A percentile compares a stretch with the other conserved stretches of the same genome.
Evolutionary conservation across 2,113 vertebrate species (phyloP).

Genomic region (Tenebrosternarchus preto): DNA sequence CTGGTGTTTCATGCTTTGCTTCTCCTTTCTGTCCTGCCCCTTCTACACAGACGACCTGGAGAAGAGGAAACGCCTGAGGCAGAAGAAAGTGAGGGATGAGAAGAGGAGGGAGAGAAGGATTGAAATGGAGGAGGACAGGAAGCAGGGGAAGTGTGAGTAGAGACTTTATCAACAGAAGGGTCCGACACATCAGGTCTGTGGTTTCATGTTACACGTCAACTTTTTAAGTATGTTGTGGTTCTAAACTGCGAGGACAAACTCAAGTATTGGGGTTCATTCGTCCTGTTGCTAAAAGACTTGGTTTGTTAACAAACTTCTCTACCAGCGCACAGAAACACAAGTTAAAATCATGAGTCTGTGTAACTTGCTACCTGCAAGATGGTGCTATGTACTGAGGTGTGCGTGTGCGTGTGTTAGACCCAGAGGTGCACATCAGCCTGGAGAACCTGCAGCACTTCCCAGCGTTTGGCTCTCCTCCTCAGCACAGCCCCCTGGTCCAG

Average conservation of each 20-base stretch:
- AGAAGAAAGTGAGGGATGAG: constrained; percentile 94
- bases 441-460: constrained; percentile 98
- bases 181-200: no score
- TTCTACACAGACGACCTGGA: constrained; percentile 86
- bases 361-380: no score
- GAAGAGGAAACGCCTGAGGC: constrained; percentile 87
- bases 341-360: neutral
- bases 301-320: no score
- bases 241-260: no score
- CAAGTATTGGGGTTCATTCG: no score
- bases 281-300: no score
- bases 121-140: constrained; percentile 96
- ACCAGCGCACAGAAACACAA: no score
- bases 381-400: neutral
- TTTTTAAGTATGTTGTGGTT: neutral
- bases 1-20: neutral
- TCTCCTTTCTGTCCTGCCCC: neutral
- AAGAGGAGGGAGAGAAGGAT: constrained; percentile 91
- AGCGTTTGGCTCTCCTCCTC: constrained; percentile 82
- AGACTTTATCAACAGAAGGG: no score
- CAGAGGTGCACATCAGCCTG: constrained; percentile 94
- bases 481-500: constrained; percentile 55
- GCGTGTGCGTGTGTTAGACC: constrained; percentile 73
- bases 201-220: neutral
- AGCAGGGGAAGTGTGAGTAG: constrained; percentile 93